These are phyloP conservation scores for Augiades crinisus DNA, from an alignment of 2,888 invertebrate species.

Conservation along the genomic window DNA sequence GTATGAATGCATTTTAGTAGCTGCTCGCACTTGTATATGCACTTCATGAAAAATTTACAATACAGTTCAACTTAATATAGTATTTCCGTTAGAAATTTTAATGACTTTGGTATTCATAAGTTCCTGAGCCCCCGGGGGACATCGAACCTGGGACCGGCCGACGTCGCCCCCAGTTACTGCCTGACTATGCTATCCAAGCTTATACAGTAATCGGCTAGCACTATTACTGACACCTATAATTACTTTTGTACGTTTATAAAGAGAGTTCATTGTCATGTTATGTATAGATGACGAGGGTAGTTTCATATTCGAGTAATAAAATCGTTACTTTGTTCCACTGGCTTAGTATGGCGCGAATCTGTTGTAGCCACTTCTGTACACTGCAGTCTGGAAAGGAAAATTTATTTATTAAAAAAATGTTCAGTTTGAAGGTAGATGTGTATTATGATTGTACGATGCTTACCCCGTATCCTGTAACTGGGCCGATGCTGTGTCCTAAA, in stretches of 20 bases:
- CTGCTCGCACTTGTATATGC: slow-evolving; percentile 79
- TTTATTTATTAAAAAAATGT: slow-evolving; percentile 4
- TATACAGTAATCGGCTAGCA: slow-evolving; percentile 70
- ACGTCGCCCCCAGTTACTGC: slow-evolving; percentile 8
- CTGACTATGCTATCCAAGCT: slow-evolving; percentile 57
- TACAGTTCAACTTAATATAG: slow-evolving; percentile 66
- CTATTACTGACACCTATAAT: slow-evolving; percentile 70
- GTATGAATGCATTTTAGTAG: slow-evolving; percentile 62
- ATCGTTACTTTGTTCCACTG: slow-evolving; percentile 65
- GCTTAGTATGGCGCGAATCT: slow-evolving; percentile 95
- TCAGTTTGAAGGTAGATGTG: background rate
- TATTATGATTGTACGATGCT: slow-evolving; percentile 50
- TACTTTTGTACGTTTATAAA: slow-evolving; percentile 79
- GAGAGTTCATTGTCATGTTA: slow-evolving; percentile 81
- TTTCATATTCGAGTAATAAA: slow-evolving; percentile 73
- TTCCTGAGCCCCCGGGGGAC: slow-evolving; percentile 38
- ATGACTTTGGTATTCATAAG: slow-evolving; percentile 77
- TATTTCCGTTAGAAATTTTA: slow-evolving; percentile 74
- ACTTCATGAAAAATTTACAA: slow-evolving; percentile 70
- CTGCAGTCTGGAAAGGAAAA: slow-evolving; percentile 86
- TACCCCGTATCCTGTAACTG: slow-evolving; percentile 98
- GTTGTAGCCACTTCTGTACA: slow-evolving; percentile 97
- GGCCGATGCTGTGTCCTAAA: slow-evolving; percentile 97
- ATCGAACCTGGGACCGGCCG: background rate
- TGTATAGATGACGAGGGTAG: slow-evolving; percentile 65